Conservation (phyloP, 2,888 invertebrate species). For the Heliconius aoede region DNA sequence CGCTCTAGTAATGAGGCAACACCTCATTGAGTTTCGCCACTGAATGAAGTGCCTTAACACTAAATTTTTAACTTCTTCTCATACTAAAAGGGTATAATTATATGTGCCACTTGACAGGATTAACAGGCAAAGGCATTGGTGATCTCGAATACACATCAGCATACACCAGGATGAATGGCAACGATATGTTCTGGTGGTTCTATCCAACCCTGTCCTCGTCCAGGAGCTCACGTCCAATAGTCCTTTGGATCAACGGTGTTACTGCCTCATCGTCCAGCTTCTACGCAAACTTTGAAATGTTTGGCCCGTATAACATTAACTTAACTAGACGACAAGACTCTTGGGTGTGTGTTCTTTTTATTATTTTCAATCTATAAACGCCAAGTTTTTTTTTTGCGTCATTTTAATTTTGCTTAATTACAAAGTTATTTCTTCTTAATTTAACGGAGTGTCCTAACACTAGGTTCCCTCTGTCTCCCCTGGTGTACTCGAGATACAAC, state of each 20-base stretch:
- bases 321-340: conserved; percentile 86
- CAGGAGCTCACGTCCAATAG: conserved; percentile 84
- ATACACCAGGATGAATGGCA: conserved; percentile 86
- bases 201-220: conserved; percentile 86
- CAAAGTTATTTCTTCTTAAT: no score
- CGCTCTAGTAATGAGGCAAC: no score
- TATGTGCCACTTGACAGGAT: conserved; percentile 50
- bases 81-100: neutral
- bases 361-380: neutral
- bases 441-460: no score
- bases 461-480: no score
- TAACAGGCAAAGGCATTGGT: conserved; percentile 76
- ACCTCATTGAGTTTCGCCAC: no score
- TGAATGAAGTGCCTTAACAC: no score
- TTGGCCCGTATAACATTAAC: conserved; percentile 89
- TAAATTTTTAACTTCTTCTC: neutral
- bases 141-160: conserved; percentile 88
- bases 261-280: conserved; percentile 91
- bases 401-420: neutral
- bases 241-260: conserved; percentile 95
- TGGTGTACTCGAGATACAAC: no score
- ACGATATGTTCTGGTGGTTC: conserved; percentile 93
- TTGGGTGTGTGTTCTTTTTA: conserved; percentile 84
- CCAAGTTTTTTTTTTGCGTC: neutral
- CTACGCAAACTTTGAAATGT: conserved; percentile 92